phyloP scores from a whole-genome alignment of 2,797 vertebrate species.

The Myiotriccus ornatus region DNA sequence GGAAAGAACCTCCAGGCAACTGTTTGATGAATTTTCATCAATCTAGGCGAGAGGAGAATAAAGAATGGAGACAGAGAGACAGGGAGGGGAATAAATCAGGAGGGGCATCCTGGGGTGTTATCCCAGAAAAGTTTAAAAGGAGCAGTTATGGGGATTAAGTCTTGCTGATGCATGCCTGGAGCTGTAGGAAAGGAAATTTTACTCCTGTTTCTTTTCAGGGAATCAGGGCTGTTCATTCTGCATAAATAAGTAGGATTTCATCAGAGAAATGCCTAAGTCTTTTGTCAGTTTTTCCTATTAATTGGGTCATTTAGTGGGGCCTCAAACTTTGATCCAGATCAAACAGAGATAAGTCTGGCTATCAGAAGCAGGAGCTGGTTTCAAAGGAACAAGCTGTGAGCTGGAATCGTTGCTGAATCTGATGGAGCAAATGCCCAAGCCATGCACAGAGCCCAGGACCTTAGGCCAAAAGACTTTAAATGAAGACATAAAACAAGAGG shows the following conservation, averaged over 20 bases:
- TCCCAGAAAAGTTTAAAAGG: background rate
- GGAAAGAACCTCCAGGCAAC: background rate
- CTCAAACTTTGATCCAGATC: constrained; percentile 38
- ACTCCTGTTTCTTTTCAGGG: background rate
- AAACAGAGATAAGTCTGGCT: background rate
- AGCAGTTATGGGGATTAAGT: background rate
- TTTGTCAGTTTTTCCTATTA: constrained; percentile 38
- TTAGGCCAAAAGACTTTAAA: constrained; percentile 31
- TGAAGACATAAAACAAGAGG: constrained; percentile 28
- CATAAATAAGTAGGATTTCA: constrained; percentile 12
- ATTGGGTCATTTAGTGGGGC: background rate
- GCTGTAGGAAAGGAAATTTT: background rate
- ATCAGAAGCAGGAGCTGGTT: background rate
- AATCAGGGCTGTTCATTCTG: background rate
- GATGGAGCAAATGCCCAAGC: background rate
- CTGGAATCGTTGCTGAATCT: background rate
- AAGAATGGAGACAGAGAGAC: background rate
- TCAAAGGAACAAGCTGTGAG: background rate
- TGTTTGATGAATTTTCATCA: background rate
- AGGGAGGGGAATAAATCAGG: background rate
- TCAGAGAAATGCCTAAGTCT: background rate
- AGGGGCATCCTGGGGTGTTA: background rate
- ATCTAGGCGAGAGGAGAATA: background rate
- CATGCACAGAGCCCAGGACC: background rate
- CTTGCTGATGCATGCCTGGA: background rate